Conservation (phyloP, 2,888 invertebrate species). For the Marronus borbonicus region DNA sequence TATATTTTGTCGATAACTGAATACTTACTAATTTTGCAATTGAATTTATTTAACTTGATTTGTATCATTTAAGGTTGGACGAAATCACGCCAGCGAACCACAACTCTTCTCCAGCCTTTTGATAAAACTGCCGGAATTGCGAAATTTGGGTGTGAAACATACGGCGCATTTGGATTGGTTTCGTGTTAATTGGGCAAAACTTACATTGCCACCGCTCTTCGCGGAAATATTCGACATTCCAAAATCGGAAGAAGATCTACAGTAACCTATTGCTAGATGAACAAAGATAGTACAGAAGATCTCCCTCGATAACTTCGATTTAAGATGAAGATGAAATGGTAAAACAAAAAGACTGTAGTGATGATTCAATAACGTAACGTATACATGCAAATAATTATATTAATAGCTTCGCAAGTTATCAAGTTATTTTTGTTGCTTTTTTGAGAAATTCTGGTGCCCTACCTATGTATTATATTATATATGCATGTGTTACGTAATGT, state of each 20-base stretch:
- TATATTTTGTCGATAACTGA: no score
- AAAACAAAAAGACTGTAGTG: conserved; percentile 24
- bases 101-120: conserved; percentile 74
- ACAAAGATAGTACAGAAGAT: conserved; percentile 27
- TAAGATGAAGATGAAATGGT: background rate
- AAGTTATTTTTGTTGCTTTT: conserved; percentile 32
- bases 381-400: conserved; percentile 32
- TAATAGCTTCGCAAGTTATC: conserved; percentile 40
- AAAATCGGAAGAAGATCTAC: conserved; percentile 82
- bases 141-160: conserved; percentile 87
- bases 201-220: conserved; percentile 92
- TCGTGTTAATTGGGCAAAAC: conserved; percentile 88
- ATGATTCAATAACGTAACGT: conserved; percentile 31
- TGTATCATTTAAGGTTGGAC: conserved; percentile 69
- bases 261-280: conserved; percentile 61
- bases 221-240: conserved; percentile 98
- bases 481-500: conserved; percentile 41
- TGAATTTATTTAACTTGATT: conserved; percentile 18
- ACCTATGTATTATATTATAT: conserved; percentile 22
- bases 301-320: conserved; percentile 3
- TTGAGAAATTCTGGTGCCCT: conserved; percentile 26
- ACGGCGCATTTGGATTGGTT: conserved; percentile 91
- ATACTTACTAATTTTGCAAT: background rate
- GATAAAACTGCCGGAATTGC: conserved; percentile 81
- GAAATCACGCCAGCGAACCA: conserved; percentile 76